Base-by-base conservation (phyloP, 2,797 vertebrate genomes). In the Eupleurogrammus muticus region DNA sequence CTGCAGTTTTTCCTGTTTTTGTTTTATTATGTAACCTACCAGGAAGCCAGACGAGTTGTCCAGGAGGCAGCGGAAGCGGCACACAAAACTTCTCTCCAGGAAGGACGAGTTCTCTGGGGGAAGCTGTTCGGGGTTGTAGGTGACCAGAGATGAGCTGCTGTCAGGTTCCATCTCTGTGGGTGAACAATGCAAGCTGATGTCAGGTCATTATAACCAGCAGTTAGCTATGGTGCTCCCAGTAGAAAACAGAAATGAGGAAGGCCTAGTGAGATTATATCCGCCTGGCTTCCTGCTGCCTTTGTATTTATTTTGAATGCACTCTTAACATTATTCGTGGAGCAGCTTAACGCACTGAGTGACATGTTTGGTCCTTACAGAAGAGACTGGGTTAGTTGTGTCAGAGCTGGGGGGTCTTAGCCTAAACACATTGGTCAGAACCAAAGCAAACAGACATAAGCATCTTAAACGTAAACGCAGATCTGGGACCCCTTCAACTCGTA, bases 31-130 rank as follows among this genome's bases (percentile, higher is more conserved):
- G 5, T 7, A 13, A 79, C 84, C 65, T 74, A 97, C 96, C 93
- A 96, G 89, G 70, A 97, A 97, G 54, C 95, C 96, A 0, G 93
- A 95, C 34, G 95, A 96, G 78, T 94, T 96, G 85, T 96, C 95
- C 62, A 96, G 87, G 2, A 96, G 91, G 90, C 96, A 97, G 74
- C 93, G 92, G 76, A 97, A 95, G 53, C 93, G 93, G 68, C 96
- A 96, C 61, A 94, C 80, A 51, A 97, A 97, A 84, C 73, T 95
- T 63, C 94, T 94, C 82, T 97, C 95, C 69, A 92, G 8, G 13
- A 92, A 95, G 64, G 89, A 92, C 0, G 85, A 90, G 70, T 94
- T 92, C 69, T 95, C 89, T 0, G 87, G 90, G 1, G 62, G 73
- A 35, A 92, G 85, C 14, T 90, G 92, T 1, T 91, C 90, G 0